phyloP scores from a whole-genome alignment of 2,888 invertebrate species.

The Ornithoptera priamus region DNA sequence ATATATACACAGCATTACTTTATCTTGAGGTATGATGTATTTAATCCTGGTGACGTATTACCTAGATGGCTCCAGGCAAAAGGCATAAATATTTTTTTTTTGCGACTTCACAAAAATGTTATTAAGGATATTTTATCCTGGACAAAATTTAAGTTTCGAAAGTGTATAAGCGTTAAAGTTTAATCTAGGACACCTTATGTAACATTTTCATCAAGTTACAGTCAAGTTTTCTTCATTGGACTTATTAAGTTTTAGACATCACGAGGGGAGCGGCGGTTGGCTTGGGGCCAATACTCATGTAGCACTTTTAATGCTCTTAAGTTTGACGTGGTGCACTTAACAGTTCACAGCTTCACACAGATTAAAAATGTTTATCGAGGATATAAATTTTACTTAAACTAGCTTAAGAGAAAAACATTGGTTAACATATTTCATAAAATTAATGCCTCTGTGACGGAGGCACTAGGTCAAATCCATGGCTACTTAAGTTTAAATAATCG shows the following conservation, averaged over 20 bases:
- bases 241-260: constrained; percentile 44
- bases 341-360: constrained; percentile 52
- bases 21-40: too few species aligned
- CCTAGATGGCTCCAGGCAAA: too few species aligned
- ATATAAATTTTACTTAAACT: constrained; percentile 67
- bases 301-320: constrained; percentile 71
- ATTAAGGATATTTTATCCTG: not conserved
- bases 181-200: constrained; percentile 14
- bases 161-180: constrained; percentile 10
- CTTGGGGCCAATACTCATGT: constrained; percentile 55
- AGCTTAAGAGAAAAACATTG: constrained; percentile 40
- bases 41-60: too few species aligned
- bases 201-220: constrained; percentile 20
- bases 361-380: constrained; percentile 68
- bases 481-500: not conserved
- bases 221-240: constrained; percentile 44
- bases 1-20: too few species aligned
- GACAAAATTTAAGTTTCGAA: constrained; percentile 2
- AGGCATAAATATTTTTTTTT: too few species aligned
- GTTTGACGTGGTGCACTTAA: constrained; percentile 67
- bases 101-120: not conserved
- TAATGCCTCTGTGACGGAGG: not conserved
- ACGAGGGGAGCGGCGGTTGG: constrained; percentile 48
- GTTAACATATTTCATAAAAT: not conserved
- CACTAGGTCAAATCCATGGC: not conserved